A percentile compares a stretch with the other conserved stretches of the same genome.
Conservation (phyloP, 2,113 vertebrate genomes). For the Merops nubicus region DNA sequence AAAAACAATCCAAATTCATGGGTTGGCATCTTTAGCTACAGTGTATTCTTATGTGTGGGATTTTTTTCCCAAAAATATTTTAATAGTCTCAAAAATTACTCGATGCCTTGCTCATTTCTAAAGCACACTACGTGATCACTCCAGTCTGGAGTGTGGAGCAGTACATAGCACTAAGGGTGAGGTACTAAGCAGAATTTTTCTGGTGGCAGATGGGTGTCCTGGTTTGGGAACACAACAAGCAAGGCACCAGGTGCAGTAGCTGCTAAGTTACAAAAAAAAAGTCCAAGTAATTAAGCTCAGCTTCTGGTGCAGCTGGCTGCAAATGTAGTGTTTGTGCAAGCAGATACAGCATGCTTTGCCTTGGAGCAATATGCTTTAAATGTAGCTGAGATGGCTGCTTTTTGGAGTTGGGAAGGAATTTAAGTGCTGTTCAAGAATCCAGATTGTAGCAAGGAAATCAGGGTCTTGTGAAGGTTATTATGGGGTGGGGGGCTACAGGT, state of each 20-base stretch:
- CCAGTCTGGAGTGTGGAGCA: neutral
- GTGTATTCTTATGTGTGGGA: neutral
- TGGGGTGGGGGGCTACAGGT: neutral
- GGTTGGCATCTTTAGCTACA: neutral
- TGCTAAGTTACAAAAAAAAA: neutral
- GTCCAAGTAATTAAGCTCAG: neutral
- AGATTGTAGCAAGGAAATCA: neutral
- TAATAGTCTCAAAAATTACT: neutral
- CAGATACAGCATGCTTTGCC: neutral
- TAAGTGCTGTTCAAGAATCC: neutral
- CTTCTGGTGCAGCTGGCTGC: neutral
- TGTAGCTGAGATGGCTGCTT: neutral
- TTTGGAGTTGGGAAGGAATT: neutral
- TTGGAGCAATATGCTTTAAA: neutral
- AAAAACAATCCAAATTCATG: neutral
- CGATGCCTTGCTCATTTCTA: neutral
- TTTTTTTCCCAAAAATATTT: neutral
- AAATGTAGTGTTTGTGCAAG: neutral
- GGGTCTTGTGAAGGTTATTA: neutral
- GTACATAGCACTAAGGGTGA: too few species aligned
- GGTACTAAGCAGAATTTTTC: neutral
- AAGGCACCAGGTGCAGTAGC: neutral
- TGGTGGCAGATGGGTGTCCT: neutral
- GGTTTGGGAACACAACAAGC: neutral
- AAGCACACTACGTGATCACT: neutral